phyloP scores from a whole-genome alignment of 1,140 invertebrate genomes.

The Drosophila setifemur region DNA sequence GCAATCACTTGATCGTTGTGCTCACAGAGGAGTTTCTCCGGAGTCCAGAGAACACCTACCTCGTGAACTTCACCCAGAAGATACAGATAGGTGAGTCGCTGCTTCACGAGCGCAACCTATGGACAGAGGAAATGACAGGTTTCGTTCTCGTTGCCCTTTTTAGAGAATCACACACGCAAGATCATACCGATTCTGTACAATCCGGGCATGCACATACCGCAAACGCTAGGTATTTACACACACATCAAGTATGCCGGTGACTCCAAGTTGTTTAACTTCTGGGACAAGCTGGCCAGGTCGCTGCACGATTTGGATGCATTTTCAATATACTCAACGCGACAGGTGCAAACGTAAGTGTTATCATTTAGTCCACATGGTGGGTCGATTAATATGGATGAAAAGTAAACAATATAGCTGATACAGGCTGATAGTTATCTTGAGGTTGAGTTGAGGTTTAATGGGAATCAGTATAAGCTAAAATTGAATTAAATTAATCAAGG shows the following conservation, averaged over 20 bases:
- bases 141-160: no score
- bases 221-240: conserved; percentile 84
- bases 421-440: no score
- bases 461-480: no score
- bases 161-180: conserved; percentile 83
- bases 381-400: neutral
- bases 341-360: conserved; percentile 38
- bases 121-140: neutral
- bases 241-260: conserved; percentile 84
- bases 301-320: conserved; percentile 69
- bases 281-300: conserved; percentile 85
- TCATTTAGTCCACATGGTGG: neutral
- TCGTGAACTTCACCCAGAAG: conserved; percentile 89
- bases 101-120: neutral
- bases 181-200: conserved; percentile 87
- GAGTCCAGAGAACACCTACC: conserved; percentile 88
- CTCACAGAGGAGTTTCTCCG: conserved; percentile 88
- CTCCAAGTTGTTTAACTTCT: conserved; percentile 85
- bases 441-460: no score
- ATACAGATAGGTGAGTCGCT: conserved; percentile 84
- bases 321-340: conserved; percentile 35
- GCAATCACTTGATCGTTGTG: conserved; percentile 88
- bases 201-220: conserved; percentile 84
- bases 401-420: neutral
- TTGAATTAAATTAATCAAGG: no score